Percentiles rank a stretch among this genome's conserved stretches.
Conservation (phyloP, 2,113 vertebrate species). For the Bostrychus sinensis region DNA sequence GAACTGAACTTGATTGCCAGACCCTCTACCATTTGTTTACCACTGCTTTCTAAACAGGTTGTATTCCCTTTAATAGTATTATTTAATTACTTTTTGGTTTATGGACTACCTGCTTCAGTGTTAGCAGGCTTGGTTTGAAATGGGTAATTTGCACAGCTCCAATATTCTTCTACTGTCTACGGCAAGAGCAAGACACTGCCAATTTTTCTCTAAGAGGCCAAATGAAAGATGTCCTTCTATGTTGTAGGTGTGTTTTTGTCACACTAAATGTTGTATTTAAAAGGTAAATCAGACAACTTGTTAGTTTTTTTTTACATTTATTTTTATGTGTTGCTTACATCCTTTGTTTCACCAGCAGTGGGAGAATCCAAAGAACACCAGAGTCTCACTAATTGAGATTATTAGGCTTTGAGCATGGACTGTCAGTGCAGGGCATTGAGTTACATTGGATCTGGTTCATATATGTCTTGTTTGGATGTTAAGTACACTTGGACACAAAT, state of each 20-base stretch:
- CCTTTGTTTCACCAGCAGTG: conserved; percentile 58
- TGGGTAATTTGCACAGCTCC: background rate
- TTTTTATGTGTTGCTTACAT: conserved; percentile 29
- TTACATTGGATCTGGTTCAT: conserved; percentile 4
- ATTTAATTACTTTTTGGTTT: no score
- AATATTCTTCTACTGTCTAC: conserved; percentile 11
- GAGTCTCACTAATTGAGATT: conserved; percentile 14
- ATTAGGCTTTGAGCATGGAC: conserved; percentile 19
- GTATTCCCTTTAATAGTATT: background rate
- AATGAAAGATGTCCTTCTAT: conserved; percentile 23
- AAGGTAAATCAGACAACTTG: conserved; percentile 22
- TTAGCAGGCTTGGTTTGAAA: background rate
- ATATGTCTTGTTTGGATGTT: conserved; percentile 6
- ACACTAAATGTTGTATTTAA: conserved; percentile 47
- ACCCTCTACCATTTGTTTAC: no score
- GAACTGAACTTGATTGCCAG: no score
- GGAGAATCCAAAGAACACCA: conserved; percentile 63
- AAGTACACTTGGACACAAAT: conserved; percentile 19
- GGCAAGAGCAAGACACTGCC: conserved; percentile 72
- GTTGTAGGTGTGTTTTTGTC: conserved; percentile 44
- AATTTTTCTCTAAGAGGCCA: conserved; percentile 22
- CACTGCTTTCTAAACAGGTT: no score
- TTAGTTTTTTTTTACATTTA: conserved; percentile 4
- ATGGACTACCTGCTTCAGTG: background rate
- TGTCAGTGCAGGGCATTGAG: conserved; percentile 28